Base-by-base conservation (phyloP, 1,140 invertebrate species). In the Lepidurus apus region DNA sequence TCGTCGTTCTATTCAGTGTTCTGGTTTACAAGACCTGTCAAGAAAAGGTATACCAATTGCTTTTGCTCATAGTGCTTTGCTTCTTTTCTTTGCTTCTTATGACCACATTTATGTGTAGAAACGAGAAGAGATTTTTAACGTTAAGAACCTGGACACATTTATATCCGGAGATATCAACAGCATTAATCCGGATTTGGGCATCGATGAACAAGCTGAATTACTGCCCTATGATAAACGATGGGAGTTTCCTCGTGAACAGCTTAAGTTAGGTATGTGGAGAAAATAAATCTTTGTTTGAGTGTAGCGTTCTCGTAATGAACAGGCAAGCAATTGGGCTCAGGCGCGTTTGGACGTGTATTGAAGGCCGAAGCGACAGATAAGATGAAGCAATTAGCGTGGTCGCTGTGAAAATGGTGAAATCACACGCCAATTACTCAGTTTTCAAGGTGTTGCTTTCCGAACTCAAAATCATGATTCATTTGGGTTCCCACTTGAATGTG, bases 291-390 rank as follows among this genome's bases (percentile, higher is more conserved):
- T 26, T 0, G 8, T 65, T 24, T 43, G 8, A 1, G 5, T 44
- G 17, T 13, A 77, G 9, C 17, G 77, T 44, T 11, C 43, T 26
- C 26, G 26, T 76, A 74, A 74, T 11, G 78, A 74, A 53, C 76
- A 94, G 91, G 91, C 4, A 92, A 92, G 83, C 91, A 93, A 84
- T 86, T 98, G 34, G 96, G 96, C 21, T 91, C 93, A 47, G 96
- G 95, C 74, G 95, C 95, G 6, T 98, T 97, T 85, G 96, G 95
- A 24, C 91, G 95, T 9, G 96, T 98, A 0, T 90, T 95, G 83
- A 96, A 96, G 87, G 96, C 93, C 1, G 90, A 90, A 82, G 93
- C 92, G 45, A 88, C 88, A 76, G 93, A 92, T 7, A 94, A 96
- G 73, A 45, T n/a, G n/a, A n/a, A n/a, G n/a, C n/a, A n/a, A n/a